These are phyloP conservation scores for Melitaea cinxia DNA, from an alignment of 1,140 invertebrate genomes.

Conservation along the genomic window DNA sequence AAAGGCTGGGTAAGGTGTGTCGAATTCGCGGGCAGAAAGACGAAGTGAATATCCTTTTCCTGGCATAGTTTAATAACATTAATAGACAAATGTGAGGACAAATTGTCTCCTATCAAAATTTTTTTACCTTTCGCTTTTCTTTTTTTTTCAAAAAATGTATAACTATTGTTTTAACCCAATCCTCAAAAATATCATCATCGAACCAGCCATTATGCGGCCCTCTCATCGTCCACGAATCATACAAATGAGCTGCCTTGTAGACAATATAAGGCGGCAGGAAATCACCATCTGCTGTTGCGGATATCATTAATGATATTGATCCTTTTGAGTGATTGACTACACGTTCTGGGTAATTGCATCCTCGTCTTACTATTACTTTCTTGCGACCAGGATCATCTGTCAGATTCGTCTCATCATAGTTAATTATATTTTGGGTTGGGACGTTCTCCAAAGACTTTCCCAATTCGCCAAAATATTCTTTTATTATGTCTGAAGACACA, in stretches of 20 bases:
- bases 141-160: conserved; percentile 15
- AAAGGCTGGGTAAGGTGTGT: conserved; percentile 34
- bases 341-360: neutral
- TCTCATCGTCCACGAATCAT: neutral
- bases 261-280: neutral
- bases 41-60: conserved; percentile 27
- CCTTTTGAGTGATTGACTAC: neutral
- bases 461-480: neutral
- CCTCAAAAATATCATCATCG: conserved; percentile 24
- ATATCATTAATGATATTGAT: neutral
- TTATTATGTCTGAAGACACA: neutral
- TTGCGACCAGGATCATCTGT: neutral
- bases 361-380: neutral
- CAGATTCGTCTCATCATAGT: neutral
- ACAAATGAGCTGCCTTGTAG: neutral
- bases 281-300: neutral
- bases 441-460: neutral
- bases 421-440: neutral
- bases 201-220: conserved; percentile 27
- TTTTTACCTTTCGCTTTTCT: conserved; percentile 22
- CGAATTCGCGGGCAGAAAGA: conserved; percentile 30
- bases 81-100: neutral
- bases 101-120: conserved; percentile 21
- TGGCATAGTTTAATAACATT: conserved; percentile 14
- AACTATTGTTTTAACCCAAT: conserved; percentile 15